Conservation (phyloP, 2,797 vertebrate species). For the Coluber constrictor region DNA sequence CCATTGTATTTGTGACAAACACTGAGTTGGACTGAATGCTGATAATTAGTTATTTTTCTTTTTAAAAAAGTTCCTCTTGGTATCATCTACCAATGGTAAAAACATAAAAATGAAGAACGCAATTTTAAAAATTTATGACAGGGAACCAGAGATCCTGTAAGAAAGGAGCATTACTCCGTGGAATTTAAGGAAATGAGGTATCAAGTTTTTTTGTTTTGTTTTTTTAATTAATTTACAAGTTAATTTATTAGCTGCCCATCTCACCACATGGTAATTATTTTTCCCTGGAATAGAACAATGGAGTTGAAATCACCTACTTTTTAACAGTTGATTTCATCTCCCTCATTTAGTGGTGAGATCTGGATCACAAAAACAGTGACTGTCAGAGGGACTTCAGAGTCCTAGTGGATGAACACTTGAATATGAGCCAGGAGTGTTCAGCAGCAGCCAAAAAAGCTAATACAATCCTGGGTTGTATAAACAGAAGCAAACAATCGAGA, state of each 20-base stretch:
- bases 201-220: background rate
- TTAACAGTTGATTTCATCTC: constrained; percentile 33
- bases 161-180: background rate
- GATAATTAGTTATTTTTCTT: background rate
- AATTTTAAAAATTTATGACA: constrained; percentile 8
- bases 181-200: background rate
- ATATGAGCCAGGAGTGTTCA: too few relatives aligned
- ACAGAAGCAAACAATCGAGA: too few relatives aligned
- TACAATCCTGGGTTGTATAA: too few relatives aligned
- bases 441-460: too few relatives aligned
- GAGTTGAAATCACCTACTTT: background rate
- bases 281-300: background rate
- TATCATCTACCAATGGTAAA: background rate
- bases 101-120: background rate
- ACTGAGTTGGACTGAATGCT: background rate
- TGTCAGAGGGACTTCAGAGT: too few relatives aligned
- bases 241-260: background rate
- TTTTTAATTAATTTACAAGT: background rate
- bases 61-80: background rate
- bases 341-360: background rate
- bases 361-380: too few relatives aligned
- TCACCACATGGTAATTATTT: background rate
- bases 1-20: background rate
- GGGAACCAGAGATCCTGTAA: background rate
- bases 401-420: too few relatives aligned